Evolutionary conservation across 2,888 invertebrate genomes (phyloP).

Genomic region (Dermolepida albohirtum): DNA sequence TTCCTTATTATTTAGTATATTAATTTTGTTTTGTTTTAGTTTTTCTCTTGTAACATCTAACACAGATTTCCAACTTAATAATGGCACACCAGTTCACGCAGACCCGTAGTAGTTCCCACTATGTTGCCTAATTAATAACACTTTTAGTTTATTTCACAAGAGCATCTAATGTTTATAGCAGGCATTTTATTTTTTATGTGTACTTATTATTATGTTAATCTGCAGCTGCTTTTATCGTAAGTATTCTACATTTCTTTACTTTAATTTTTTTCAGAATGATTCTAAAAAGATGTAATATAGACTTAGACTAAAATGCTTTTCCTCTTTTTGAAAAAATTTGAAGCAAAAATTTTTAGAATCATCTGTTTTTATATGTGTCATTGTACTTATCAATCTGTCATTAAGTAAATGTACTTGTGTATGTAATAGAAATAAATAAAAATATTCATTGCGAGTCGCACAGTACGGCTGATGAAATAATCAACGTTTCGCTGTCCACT

Average conservation of each 20-base stretch:
- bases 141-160: conserved; percentile 27
- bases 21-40: conserved; percentile 26
- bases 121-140: conserved; percentile 51
- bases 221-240: conserved; percentile 49
- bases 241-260: conserved; percentile 42
- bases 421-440: no score
- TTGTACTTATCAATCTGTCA: background rate
- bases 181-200: background rate
- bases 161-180: conserved; percentile 28
- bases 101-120: conserved; percentile 50
- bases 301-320: background rate
- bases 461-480: no score
- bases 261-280: conserved; percentile 31
- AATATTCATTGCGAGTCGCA: no score
- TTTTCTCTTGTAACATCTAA: conserved; percentile 11
- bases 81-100: conserved; percentile 32
- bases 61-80: conserved; percentile 14
- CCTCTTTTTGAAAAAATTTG: conserved; percentile 18
- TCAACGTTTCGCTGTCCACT: no score
- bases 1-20: no score
- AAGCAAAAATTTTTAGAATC: conserved; percentile 13
- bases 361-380: background rate
- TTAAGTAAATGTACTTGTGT: no score
- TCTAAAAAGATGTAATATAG: background rate
- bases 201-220: conserved; percentile 30